A percentile compares a stretch with the other conserved stretches of the same genome.
These are phyloP conservation scores for Trichoplusia ni DNA, from an alignment of 1,140 invertebrate species.

Conservation along the genomic window DNA sequence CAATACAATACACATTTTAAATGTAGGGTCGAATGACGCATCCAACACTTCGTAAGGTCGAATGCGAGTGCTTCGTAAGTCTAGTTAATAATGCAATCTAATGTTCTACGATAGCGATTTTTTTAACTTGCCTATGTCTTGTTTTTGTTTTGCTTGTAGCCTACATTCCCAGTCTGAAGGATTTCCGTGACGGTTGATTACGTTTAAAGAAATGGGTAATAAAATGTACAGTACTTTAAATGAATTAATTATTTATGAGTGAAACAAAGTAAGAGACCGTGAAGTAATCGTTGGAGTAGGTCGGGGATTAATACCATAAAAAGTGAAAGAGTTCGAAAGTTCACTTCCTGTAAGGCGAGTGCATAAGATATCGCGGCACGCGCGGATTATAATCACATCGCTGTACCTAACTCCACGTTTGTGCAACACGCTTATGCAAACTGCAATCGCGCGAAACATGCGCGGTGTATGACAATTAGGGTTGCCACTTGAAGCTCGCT, in stretches of 20 bases:
- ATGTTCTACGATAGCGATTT: too few species aligned
- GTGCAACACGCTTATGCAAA: slow-evolving; percentile 75
- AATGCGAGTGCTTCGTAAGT: too few species aligned
- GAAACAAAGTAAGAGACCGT: background rate
- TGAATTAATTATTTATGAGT: background rate
- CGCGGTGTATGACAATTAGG: slow-evolving; percentile 55
- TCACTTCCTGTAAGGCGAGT: slow-evolving; percentile 59
- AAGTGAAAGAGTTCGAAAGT: slow-evolving; percentile 73
- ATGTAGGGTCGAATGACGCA: slow-evolving; percentile 57
- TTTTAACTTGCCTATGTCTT: too few species aligned
- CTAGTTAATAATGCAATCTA: too few species aligned
- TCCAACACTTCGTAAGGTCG: slow-evolving; percentile 44
- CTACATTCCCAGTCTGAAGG: too few species aligned
- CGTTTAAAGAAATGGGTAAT: too few species aligned
- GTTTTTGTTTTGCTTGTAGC: too few species aligned
- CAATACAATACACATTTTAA: slow-evolving; percentile 54
- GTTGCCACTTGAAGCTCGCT: slow-evolving; percentile 24
- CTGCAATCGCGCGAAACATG: slow-evolving; percentile 71
- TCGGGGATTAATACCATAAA: slow-evolving; percentile 37
- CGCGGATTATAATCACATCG: slow-evolving; percentile 71
- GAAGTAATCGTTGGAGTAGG: slow-evolving; percentile 19
- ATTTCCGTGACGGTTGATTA: too few species aligned
- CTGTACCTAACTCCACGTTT: slow-evolving; percentile 66
- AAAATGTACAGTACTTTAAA: background rate
- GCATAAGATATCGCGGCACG: slow-evolving; percentile 71